These are phyloP conservation scores for Dolichomitus sp. DNA, from an alignment of 2,888 invertebrate species.

Conservation along the genomic window DNA sequence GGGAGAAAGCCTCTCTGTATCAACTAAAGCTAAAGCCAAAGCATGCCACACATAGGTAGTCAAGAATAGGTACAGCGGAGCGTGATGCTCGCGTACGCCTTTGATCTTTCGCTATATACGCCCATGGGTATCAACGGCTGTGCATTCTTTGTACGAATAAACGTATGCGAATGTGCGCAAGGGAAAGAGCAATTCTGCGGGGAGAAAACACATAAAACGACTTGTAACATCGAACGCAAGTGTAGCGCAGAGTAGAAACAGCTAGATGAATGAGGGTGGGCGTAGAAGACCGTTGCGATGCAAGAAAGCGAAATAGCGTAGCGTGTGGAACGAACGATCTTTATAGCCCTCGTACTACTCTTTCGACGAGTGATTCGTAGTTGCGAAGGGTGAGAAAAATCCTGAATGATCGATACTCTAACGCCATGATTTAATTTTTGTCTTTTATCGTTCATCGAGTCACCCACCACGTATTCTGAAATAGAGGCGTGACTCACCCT, in stretches of 20 bases:
- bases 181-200: slow-evolving; percentile 48
- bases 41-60: slow-evolving; percentile 30
- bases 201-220: slow-evolving; percentile 39
- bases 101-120: slow-evolving; percentile 49
- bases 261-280: not conserved
- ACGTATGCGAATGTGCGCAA: slow-evolving; percentile 46
- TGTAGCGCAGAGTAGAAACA: not conserved
- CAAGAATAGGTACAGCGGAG: slow-evolving; percentile 38
- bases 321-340: slow-evolving; percentile 20
- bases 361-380: not conserved
- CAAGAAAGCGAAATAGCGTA: slow-evolving; percentile 17
- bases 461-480: not conserved
- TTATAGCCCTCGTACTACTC: not conserved
- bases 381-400: slow-evolving; percentile 29
- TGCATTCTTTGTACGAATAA: slow-evolving; percentile 62
- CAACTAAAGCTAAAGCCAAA: slow-evolving; percentile 40
- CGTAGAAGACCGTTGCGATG: slow-evolving; percentile 26
- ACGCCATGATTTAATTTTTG: slow-evolving; percentile 28
- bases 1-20: slow-evolving; percentile 25
- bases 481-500: slow-evolving; percentile 11
- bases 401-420: slow-evolving; percentile 40
- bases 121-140: slow-evolving; percentile 50
- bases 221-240: slow-evolving; percentile 31
- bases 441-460: not conserved
- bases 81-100: slow-evolving; percentile 29